Evolutionary conservation across 2,113 vertebrate genomes (phyloP).

Genomic region (Oncorhynchus kisutch): DNA sequence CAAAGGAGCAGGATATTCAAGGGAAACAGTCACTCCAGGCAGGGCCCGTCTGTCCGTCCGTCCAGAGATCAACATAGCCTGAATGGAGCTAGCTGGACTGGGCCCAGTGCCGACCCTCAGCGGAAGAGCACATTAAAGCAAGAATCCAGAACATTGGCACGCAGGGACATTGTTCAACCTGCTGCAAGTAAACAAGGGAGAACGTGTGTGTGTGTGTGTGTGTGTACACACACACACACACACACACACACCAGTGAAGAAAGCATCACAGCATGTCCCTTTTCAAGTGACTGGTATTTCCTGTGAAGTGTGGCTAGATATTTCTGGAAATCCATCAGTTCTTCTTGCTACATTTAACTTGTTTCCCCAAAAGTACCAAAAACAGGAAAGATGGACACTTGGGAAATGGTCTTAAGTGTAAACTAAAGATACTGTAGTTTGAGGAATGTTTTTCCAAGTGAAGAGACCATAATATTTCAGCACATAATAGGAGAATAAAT

Average conservation of each 20-base stretch:
- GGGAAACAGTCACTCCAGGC: slow-evolving; percentile 42
- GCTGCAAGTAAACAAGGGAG: no score
- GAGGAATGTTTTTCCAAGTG: background rate
- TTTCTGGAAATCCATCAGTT: slow-evolving; percentile 49
- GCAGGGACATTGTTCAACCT: slow-evolving; percentile 38
- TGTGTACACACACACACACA: no score
- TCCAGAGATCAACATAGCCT: slow-evolving; percentile 14
- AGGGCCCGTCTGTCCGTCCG: slow-evolving; percentile 26
- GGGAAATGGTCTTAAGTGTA: background rate
- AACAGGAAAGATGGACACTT: slow-evolving; percentile 33
- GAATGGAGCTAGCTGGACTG: slow-evolving; percentile 20
- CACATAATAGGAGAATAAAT: background rate
- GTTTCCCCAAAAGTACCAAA: slow-evolving; percentile 40
- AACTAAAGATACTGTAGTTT: background rate
- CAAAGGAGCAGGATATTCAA: slow-evolving; percentile 55
- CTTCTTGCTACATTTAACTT: slow-evolving; percentile 22
- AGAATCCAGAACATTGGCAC: slow-evolving; percentile 52
- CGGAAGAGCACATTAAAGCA: slow-evolving; percentile 68
- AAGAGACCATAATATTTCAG: background rate
- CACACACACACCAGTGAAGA: slow-evolving; percentile 16
- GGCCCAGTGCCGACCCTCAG: slow-evolving; percentile 31
- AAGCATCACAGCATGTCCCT: slow-evolving; percentile 36
- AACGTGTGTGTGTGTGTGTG: background rate
- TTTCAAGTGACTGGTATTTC: slow-evolving; percentile 62
- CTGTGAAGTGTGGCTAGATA: slow-evolving; percentile 50